phyloP scores from a whole-genome alignment of 1,140 invertebrate genomes.

The Atta texana region DNA sequence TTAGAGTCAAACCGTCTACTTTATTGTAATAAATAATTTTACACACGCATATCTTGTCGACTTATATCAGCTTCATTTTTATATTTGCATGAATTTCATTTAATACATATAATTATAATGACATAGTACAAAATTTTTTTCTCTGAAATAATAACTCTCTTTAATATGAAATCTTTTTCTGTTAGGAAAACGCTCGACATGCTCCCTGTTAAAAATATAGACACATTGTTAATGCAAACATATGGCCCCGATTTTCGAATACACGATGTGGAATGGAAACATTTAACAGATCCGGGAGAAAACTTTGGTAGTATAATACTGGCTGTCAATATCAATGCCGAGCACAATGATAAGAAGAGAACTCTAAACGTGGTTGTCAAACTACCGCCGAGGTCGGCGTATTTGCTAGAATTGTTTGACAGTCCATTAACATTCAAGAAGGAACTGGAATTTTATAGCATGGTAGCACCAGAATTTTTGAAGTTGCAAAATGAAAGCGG shows the following conservation, averaged over 20 bases:
- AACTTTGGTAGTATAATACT: slow-evolving; percentile 89
- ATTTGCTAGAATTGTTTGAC: slow-evolving; percentile 87
- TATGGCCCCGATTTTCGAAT: slow-evolving; percentile 74
- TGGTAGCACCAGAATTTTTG: slow-evolving; percentile 85
- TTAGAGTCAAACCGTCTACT: no score
- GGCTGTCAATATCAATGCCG: slow-evolving; percentile 81
- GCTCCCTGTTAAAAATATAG: slow-evolving; percentile 79
- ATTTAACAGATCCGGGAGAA: slow-evolving; percentile 87
- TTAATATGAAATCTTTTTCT: not conserved
- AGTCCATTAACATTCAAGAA: slow-evolving; percentile 88
- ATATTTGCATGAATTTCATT: not conserved
- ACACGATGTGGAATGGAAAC: slow-evolving; percentile 78
- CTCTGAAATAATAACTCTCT: slow-evolving; percentile 1
- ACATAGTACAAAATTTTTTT: not conserved
- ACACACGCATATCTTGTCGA: no score
- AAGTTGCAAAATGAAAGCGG: slow-evolving; percentile 85
- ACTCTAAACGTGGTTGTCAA: slow-evolving; percentile 87
- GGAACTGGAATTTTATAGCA: slow-evolving; percentile 87
- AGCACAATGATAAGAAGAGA: slow-evolving; percentile 74
- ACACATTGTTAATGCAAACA: slow-evolving; percentile 73
- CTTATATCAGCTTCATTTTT: no score
- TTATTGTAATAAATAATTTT: no score
- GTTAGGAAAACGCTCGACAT: slow-evolving; percentile 69
- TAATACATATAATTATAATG: not conserved
- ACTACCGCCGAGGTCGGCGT: slow-evolving; percentile 87